Evolutionary conservation across 2,797 vertebrate species (phyloP).

Genomic region (Percopsis omiscomaycus): DNA sequence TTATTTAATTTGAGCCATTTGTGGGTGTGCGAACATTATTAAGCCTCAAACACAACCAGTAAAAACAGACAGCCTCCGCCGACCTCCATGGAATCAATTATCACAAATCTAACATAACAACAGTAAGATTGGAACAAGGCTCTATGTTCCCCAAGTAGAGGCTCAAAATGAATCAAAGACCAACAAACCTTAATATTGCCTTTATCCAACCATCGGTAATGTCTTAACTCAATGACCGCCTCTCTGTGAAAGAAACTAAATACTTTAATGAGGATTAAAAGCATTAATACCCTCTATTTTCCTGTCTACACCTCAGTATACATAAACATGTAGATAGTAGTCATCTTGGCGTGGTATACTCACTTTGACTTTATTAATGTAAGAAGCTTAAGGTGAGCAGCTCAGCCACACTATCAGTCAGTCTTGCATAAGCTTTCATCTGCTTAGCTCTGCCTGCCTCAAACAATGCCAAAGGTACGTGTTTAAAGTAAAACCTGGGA

Average conservation of each 20-base stretch:
- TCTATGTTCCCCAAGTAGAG: no score
- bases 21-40: background rate
- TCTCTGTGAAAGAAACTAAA: conserved; percentile 30
- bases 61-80: no score
- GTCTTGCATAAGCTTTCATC: conserved; percentile 43
- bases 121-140: no score
- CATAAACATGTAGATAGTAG: conserved; percentile 37
- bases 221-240: conserved; percentile 32
- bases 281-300: conserved; percentile 54
- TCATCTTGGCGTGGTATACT: conserved; percentile 57
- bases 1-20: no score
- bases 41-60: background rate
- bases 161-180: no score
- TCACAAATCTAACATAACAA: no score
- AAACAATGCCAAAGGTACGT: no score
- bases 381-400: conserved; percentile 74
- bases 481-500: no score
- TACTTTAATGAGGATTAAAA: conserved; percentile 43
- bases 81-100: no score
- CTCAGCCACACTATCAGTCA: conserved; percentile 57
- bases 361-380: conserved; percentile 58
- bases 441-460: no score
- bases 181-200: no score
- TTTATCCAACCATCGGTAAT: no score
- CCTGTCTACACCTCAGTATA: conserved; percentile 36